Conservation (phyloP, 2,113 vertebrate species). For the Crotalus horridus region DNA sequence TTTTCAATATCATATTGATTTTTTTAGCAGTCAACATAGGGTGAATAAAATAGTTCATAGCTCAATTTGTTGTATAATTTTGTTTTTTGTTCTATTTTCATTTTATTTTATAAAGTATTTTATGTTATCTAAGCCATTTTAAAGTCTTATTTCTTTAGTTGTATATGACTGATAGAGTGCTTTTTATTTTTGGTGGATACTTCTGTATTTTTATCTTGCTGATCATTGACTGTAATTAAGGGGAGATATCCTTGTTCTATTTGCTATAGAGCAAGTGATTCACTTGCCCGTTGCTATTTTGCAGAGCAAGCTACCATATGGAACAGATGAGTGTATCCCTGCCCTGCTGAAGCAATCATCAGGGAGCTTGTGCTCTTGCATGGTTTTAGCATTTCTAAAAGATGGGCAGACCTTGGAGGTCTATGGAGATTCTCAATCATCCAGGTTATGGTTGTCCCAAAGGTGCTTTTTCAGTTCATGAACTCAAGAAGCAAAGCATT, state of each 20-base stretch:
- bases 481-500: not conserved
- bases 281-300: not conserved
- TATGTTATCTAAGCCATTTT: not conserved
- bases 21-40: not conserved
- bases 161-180: not conserved
- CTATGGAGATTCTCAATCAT: not conserved
- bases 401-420: not conserved
- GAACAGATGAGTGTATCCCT: not conserved
- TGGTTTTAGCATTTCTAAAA: not conserved
- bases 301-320: not conserved
- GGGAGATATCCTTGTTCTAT: not conserved
- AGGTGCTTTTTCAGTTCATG: not conserved
- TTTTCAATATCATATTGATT: not conserved
- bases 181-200: not conserved
- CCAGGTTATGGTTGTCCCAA: not conserved
- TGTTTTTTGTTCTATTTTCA: not conserved
- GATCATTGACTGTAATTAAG: not conserved
- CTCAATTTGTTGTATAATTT: not conserved
- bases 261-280: not conserved
- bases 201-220: not conserved
- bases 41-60: not conserved
- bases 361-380: not conserved
- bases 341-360: not conserved
- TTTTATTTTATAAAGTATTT: not conserved
- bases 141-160: not conserved